Evolutionary conservation across 2,888 invertebrate species (phyloP), one percentile per base, ranked within the genome.

Genomic region (Cistogaster globosa): DNA sequence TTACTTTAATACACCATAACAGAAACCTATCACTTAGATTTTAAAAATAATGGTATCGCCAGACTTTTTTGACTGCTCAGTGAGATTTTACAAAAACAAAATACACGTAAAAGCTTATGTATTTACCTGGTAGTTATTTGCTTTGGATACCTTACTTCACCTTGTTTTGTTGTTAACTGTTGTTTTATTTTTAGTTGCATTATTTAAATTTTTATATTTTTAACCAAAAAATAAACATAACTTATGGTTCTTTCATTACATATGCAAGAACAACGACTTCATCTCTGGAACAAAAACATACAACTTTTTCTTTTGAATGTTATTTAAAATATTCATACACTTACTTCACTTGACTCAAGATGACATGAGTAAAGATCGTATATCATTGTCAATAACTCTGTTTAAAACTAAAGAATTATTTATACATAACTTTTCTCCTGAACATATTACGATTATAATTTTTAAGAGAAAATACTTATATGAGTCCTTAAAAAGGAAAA

Each of bases 81-180:
- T n/a, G n/a, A n/a, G n/a, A n/a, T n/a, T n/a, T n/a, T n/a, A n/a
- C n/a, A n/a, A n/a, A n/a, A n/a, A n/a, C n/a, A n/a, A n/a, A n/a
- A n/a, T n/a, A n/a, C n/a, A n/a, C n/a, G n/a, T n/a, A n/a, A n/a
- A n/a, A n/a, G n/a, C n/a, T n/a, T n/a, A n/a, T n/a, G n/a, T n/a
- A n/a, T n/a, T n/a, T n/a, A n/a, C n/a, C n/a, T n/a, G n/a, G n/a
- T n/a, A n/a, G n/a, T n/a, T n/a, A n/a, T n/a, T n/a, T n/a, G n/a
- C n/a, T n/a, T n/a, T n/a, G n/a, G 58, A 32, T 57, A 45, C 63
- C 71, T 78, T 75, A 74, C 60, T 78, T 78, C 78, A 85, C 81
- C 74, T 85, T 74, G 51, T 55, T 78, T 60, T 69, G 11, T n/a
- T 58, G 32, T 36, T 22, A 32, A 20, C 8, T 68, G 1, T 22